Percentiles rank a stretch among this genome's conserved stretches.
These are phyloP conservation scores for Pyrrhosoma nymphula DNA, from an alignment of 2,888 invertebrate genomes.

Conservation along the genomic window DNA sequence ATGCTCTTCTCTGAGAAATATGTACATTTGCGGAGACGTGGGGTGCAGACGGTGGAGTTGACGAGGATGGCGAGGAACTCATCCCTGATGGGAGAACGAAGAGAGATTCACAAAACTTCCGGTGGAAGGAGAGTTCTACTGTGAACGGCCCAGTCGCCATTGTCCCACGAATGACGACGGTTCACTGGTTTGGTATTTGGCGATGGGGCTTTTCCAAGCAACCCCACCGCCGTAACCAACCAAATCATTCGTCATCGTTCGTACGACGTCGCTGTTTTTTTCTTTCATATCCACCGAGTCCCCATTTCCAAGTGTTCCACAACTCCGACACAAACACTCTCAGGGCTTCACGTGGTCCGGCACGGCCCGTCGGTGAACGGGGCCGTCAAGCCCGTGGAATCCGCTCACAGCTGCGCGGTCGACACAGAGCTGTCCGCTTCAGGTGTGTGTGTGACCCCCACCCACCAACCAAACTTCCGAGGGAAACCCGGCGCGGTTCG, in stretches of 20 bases:
- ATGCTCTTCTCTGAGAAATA: conserved; percentile 9
- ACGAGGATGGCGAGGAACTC: neutral
- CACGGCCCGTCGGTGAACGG: no score
- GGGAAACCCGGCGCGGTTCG: neutral
- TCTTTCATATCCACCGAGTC: no score
- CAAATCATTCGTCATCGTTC: neutral
- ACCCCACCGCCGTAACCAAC: neutral
- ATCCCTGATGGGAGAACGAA: neutral
- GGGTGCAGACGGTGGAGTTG: neutral
- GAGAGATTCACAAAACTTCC: neutral
- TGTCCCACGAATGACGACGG: no score
- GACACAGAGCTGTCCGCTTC: no score
- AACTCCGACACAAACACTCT: neutral
- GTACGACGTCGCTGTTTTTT: neutral
- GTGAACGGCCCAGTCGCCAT: neutral
- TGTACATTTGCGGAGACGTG: neutral
- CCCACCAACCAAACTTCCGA: neutral
- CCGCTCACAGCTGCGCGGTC: no score
- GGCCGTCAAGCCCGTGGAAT: no score
- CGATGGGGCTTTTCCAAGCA: neutral
- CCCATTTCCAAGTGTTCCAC: neutral
- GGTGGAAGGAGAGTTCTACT: neutral
- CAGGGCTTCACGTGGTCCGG: neutral
- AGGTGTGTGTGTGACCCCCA: no score
- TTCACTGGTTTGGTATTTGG: no score